Percentiles rank a stretch among this genome's conserved stretches.
These are phyloP conservation scores for Drosophila prolongata DNA, from an alignment of 2,888 invertebrate species.

Conservation along the genomic window DNA sequence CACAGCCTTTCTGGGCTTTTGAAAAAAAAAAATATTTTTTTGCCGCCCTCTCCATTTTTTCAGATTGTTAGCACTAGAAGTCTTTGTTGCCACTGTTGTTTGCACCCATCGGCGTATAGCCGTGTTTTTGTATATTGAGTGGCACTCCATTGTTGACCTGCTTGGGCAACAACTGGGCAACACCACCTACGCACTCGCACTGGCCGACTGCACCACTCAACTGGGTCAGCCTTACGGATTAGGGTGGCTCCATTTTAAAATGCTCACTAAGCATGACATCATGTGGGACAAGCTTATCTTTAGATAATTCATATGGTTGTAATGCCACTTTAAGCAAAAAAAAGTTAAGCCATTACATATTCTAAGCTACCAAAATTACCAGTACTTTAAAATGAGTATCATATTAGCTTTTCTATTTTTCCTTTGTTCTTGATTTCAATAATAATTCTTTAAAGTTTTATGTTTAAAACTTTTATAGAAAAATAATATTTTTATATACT, in stretches of 20 bases:
- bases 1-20: conserved; percentile 1
- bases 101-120: conserved; percentile 52
- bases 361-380: no score
- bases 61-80: conserved; percentile 1
- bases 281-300: background rate
- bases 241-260: background rate
- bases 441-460: no score
- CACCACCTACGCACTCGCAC: conserved; percentile 24
- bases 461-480: no score
- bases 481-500: no score
- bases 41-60: background rate
- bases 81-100: conserved; percentile 34
- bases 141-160: conserved; percentile 66
- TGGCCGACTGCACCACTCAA: conserved; percentile 27
- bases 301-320: background rate
- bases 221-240: conserved; percentile 36
- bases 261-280: background rate
- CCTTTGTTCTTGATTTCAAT: no score
- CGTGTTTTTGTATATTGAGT: conserved; percentile 62
- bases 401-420: no score
- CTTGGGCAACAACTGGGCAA: conserved; percentile 24
- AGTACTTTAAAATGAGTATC: no score
- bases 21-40: conserved; percentile 11
- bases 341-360: background rate
- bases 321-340: background rate